Evolutionary conservation across 2,113 vertebrate genomes (phyloP).

Genomic region (Heptranchias perlo): DNA sequence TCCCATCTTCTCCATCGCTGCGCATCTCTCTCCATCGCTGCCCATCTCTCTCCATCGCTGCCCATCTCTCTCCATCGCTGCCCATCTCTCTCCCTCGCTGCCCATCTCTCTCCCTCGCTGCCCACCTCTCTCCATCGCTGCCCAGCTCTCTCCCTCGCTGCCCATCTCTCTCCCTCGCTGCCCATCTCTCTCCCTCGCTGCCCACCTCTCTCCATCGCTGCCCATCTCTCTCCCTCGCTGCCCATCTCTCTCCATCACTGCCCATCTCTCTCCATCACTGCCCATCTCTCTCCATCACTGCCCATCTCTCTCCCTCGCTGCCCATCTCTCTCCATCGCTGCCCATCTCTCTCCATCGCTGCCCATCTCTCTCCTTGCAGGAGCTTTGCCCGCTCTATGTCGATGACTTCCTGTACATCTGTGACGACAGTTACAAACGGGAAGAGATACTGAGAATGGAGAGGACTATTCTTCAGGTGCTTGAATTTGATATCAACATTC

Average conservation of each 20-base stretch:
- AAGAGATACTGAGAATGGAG: neutral
- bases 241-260: neutral
- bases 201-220: no score
- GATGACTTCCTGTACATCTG: conserved; percentile 22
- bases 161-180: neutral
- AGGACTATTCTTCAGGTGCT: neutral
- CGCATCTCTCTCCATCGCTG: neutral
- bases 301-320: neutral
- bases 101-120: no score
- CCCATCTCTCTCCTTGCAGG: neutral
- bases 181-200: neutral
- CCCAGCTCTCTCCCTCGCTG: no score
- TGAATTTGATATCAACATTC: conserved; percentile 10
- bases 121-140: no score
- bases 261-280: neutral
- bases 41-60: neutral
- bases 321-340: neutral
- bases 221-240: neutral
- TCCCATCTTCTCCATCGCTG: neutral
- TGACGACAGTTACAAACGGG: neutral
- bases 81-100: neutral
- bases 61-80: neutral
- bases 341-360: neutral
- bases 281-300: no score
- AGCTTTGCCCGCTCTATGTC: neutral